Percentiles rank a stretch among this genome's conserved stretches.
These are phyloP conservation scores for Thecocarcelia acutangulata DNA, from an alignment of 2,888 invertebrate genomes.

Conservation along the genomic window DNA sequence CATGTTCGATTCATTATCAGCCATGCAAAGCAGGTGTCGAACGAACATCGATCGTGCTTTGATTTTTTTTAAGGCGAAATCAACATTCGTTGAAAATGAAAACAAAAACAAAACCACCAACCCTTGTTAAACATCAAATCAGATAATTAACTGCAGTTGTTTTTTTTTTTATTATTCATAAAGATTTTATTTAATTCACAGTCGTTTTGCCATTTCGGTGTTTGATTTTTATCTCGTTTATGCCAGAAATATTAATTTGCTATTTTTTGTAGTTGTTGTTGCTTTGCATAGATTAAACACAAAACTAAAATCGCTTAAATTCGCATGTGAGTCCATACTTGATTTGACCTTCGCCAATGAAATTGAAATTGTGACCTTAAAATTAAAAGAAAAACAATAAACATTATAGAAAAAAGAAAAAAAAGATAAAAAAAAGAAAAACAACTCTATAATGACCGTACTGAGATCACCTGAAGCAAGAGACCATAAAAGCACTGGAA, in stretches of 20 bases:
- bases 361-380: constrained; percentile 24
- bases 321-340: constrained; percentile 20
- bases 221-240: constrained; percentile 43
- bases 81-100: neutral
- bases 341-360: constrained; percentile 49
- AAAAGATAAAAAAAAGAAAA: constrained; percentile 20
- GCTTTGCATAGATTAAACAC: constrained; percentile 26
- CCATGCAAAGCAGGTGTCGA: constrained; percentile 51
- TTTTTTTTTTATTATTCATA: constrained; percentile 41
- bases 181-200: constrained; percentile 19
- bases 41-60: constrained; percentile 1
- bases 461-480: constrained; percentile 10
- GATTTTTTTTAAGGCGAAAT: neutral
- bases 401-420: neutral
- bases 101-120: constrained; percentile 24
- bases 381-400: neutral
- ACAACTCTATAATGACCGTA: constrained; percentile 15
- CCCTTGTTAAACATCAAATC: constrained; percentile 57
- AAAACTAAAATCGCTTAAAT: neutral
- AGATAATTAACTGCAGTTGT: constrained; percentile 60
- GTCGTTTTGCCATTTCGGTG: constrained; percentile 30
- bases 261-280: neutral
- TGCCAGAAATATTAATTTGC: constrained; percentile 50
- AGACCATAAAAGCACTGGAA: constrained; percentile 30
- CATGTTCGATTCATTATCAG: constrained; percentile 11